Evolutionary conservation across 2,888 invertebrate species (phyloP).

Genomic region (Torymus tubicola): DNA sequence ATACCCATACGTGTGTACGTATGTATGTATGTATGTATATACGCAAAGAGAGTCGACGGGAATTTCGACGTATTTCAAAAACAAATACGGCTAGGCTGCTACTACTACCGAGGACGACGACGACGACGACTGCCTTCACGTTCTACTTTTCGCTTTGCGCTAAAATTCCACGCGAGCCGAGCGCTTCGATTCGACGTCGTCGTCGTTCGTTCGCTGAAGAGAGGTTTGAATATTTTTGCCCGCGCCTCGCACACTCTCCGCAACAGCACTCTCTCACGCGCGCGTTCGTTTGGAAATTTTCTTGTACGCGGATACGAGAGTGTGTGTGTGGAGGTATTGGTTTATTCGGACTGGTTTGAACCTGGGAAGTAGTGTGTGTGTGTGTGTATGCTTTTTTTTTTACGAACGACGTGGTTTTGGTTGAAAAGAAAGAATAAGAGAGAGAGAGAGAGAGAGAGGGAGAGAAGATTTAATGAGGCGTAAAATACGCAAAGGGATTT

Average conservation of each 20-base stretch:
- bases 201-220: too few relatives aligned
- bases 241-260: background rate
- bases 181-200: too few relatives aligned
- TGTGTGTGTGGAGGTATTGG: background rate
- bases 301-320: background rate
- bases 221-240: background rate
- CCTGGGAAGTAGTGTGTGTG: too few relatives aligned
- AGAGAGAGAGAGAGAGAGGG: too few relatives aligned
- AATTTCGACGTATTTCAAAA: slow-evolving; percentile 56
- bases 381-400: too few relatives aligned
- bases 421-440: too few relatives aligned
- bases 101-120: background rate
- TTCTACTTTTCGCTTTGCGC: slow-evolving; percentile 48
- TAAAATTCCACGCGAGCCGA: background rate
- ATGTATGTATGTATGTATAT: slow-evolving; percentile 7
- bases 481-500: too few relatives aligned
- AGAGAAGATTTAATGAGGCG: too few relatives aligned
- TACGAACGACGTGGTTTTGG: too few relatives aligned
- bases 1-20: background rate
- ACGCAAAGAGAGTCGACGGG: slow-evolving; percentile 17
- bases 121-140: slow-evolving; percentile 24
- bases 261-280: too few relatives aligned
- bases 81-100: slow-evolving; percentile 41
- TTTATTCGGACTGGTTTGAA: background rate
- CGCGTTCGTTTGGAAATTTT: background rate